Conservation (phyloP, 2,888 invertebrate genomes). For the Pandemis heparana region DNA sequence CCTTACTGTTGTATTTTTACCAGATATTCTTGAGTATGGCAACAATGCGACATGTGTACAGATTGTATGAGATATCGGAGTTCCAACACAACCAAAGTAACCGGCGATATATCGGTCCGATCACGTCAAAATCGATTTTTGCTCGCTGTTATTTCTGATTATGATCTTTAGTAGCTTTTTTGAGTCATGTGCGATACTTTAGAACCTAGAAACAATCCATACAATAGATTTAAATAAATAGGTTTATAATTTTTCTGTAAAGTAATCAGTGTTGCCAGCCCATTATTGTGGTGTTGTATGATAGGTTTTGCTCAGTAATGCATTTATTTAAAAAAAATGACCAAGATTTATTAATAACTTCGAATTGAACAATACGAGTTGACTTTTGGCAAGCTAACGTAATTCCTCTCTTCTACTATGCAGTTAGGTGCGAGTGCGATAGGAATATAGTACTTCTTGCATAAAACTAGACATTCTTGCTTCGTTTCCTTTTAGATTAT, state of each 20-base stretch:
- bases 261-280: not conserved
- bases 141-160: not conserved
- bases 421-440: not conserved
- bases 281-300: not conserved
- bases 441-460: too few species aligned
- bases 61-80: too few species aligned
- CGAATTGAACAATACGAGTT: not conserved
- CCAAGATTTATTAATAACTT: not conserved
- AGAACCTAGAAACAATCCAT: not conserved
- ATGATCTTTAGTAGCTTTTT: not conserved
- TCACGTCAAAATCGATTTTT: too few species aligned
- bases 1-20: too few species aligned
- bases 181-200: not conserved
- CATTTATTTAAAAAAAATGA: not conserved
- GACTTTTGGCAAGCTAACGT: not conserved
- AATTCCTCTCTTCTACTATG: not conserved
- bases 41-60: too few species aligned
- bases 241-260: not conserved
- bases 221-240: not conserved
- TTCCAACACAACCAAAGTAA: too few species aligned
- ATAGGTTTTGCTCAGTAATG: not conserved
- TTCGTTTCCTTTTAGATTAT: not conserved
- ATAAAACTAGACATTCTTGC: not conserved
- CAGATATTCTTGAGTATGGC: too few species aligned
- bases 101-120: too few species aligned